A percentile compares a stretch with the other conserved stretches of the same genome.
These are phyloP conservation scores for Arothron firmamentum DNA, from an alignment of 2,113 vertebrate genomes.

Conservation along the genomic window DNA sequence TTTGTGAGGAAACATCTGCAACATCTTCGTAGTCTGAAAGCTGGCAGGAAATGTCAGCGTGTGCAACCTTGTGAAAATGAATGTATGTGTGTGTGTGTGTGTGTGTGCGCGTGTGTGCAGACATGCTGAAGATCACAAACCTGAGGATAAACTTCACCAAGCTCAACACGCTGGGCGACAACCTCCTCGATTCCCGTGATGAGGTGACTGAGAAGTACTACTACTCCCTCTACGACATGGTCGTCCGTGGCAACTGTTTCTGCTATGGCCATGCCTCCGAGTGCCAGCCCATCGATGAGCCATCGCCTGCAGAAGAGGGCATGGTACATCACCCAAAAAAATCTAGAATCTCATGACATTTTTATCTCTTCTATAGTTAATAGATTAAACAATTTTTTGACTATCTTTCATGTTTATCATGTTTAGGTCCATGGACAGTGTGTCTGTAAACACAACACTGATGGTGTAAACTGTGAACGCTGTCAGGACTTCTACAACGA, in stretches of 20 bases:
- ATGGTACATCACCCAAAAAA: constrained; percentile 77
- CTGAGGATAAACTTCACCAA: constrained; percentile 86
- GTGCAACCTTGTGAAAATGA: neutral
- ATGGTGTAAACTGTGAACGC: constrained; percentile 91
- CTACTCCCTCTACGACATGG: constrained; percentile 93
- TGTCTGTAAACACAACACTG: constrained; percentile 92
- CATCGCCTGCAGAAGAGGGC: constrained; percentile 76
- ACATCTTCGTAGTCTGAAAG: neutral
- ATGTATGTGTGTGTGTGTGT: constrained; percentile 13
- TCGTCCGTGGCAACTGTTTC: constrained; percentile 96
- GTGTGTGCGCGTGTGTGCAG: constrained; percentile 60
- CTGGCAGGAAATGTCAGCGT: neutral
- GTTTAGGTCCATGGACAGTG: constrained; percentile 90
- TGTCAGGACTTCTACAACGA: constrained; percentile 92
- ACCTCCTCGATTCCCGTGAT: constrained; percentile 86
- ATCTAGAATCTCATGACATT: neutral
- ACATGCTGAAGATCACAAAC: constrained; percentile 95
- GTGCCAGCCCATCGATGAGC: constrained; percentile 81
- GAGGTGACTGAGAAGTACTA: constrained; percentile 96
- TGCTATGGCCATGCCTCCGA: constrained; percentile 95
- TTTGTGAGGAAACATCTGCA: constrained; percentile 5
- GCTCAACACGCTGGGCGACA: constrained; percentile 91
- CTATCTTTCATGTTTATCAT: neutral
- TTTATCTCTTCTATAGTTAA: neutral
- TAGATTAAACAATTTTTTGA: too few relatives aligned